Evolutionary conservation across 2,113 vertebrate genomes (phyloP).

Genomic region (Albula glossodonta): DNA sequence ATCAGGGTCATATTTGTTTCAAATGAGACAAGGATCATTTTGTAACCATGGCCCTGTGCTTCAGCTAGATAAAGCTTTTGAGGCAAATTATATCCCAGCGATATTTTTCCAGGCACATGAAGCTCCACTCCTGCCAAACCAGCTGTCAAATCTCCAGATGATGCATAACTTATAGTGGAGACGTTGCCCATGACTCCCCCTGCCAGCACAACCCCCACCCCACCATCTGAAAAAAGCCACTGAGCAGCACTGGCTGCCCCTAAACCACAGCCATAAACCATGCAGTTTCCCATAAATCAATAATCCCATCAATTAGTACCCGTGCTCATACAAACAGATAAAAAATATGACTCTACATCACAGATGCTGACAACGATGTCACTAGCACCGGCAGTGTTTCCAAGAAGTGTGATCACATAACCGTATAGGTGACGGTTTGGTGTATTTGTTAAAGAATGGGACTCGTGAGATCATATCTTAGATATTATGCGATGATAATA

Average conservation of each 20-base stretch:
- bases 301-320: neutral
- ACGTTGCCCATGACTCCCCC: neutral
- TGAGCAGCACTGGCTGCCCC: neutral
- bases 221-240: neutral
- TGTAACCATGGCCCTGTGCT: neutral
- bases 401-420: neutral
- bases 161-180: slow-evolving; percentile 4
- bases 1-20: neutral
- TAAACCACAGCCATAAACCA: neutral
- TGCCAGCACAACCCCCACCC: neutral
- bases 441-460: neutral
- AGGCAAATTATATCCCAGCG: neutral
- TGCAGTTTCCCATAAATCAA: slow-evolving; percentile 1
- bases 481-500: neutral
- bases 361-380: neutral
- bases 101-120: neutral
- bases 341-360: neutral
- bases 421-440: neutral
- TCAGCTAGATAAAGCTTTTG: neutral
- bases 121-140: neutral
- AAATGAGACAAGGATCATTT: neutral
- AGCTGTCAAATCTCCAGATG: neutral
- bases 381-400: neutral
- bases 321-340: neutral
- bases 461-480: neutral